Percentiles rank a stretch among this genome's conserved stretches.
These are phyloP conservation scores for Jordanella pulchra DNA, from an alignment of 2,797 vertebrate species.

Conservation along the genomic window DNA sequence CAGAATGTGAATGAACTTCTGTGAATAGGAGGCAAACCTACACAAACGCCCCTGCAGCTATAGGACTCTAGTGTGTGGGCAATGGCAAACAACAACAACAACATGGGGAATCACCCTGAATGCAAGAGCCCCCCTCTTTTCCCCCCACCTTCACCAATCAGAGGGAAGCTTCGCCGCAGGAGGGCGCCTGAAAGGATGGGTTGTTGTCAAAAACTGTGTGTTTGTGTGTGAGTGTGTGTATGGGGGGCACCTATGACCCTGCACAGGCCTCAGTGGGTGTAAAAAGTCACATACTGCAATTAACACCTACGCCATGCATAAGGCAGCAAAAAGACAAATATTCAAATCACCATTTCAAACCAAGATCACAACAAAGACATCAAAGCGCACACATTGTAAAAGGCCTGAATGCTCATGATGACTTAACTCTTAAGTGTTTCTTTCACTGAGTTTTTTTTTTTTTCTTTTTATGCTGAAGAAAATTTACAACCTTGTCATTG, in stretches of 20 bases:
- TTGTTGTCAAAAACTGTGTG: slow-evolving; percentile 58
- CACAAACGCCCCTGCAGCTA: slow-evolving; percentile 73
- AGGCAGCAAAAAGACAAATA: slow-evolving; percentile 57
- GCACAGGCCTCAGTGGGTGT: slow-evolving; percentile 64
- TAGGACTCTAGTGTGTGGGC: slow-evolving; percentile 71
- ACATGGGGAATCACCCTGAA: slow-evolving; percentile 63
- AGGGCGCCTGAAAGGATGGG: slow-evolving; percentile 72
- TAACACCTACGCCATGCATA: slow-evolving; percentile 77
- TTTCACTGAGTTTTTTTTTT: slow-evolving; percentile 49
- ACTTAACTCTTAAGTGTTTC: slow-evolving; percentile 48
- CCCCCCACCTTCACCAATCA: slow-evolving; percentile 56
- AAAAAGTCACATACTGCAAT: slow-evolving; percentile 72
- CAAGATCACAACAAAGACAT: slow-evolving; percentile 70
- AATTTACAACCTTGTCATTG: slow-evolving; percentile 51
- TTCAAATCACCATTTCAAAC: slow-evolving; percentile 79
- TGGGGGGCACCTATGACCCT: slow-evolving; percentile 51
- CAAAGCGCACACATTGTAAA: slow-evolving; percentile 70
- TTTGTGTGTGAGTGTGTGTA: slow-evolving; percentile 44
- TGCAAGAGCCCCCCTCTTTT: slow-evolving; percentile 61
- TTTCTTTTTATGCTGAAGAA: slow-evolving; percentile 36
- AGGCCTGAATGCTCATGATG: slow-evolving; percentile 53
- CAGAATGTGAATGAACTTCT: slow-evolving; percentile 81
- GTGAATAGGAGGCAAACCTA: slow-evolving; percentile 81
- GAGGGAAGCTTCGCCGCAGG: slow-evolving; percentile 52
- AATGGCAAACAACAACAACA: slow-evolving; percentile 73